A percentile compares a stretch with the other conserved stretches of the same genome.
phyloP scores from a whole-genome alignment of 2,888 invertebrate genomes.

The Lasioglossum figueresi region DNA sequence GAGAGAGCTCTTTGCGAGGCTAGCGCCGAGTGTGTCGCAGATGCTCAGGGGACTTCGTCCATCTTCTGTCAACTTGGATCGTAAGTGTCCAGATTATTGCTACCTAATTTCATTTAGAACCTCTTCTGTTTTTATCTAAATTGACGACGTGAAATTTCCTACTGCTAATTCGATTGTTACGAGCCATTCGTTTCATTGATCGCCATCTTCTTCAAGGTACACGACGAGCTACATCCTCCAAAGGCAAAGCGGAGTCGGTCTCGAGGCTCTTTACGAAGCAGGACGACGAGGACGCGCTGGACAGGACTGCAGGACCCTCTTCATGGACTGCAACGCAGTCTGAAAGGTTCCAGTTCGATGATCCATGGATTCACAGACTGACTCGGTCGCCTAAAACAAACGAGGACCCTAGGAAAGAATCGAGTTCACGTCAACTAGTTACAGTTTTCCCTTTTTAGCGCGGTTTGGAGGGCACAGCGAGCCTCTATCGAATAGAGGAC shows the following conservation, averaged over 20 bases:
- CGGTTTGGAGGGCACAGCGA: background rate
- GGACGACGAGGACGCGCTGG: slow-evolving; percentile 94
- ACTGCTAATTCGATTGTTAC: background rate
- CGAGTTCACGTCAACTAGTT: background rate
- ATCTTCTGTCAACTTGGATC: slow-evolving; percentile 97
- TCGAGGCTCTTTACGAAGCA: slow-evolving; percentile 93
- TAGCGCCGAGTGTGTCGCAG: slow-evolving; percentile 93
- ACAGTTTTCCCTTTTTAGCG: background rate
- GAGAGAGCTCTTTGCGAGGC: slow-evolving; percentile 91
- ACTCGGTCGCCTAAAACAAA: background rate
- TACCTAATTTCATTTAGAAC: too few species aligned
- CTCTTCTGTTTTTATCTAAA: too few species aligned
- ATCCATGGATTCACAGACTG: slow-evolving; percentile 2
- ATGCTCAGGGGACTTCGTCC: slow-evolving; percentile 89
- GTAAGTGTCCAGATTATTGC: slow-evolving; percentile 86
- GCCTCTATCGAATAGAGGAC: background rate
- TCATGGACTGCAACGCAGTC: slow-evolving; percentile 95
- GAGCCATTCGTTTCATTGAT: background rate
- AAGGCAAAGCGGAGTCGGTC: slow-evolving; percentile 89
- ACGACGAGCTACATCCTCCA: slow-evolving; percentile 94
- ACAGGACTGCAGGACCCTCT: slow-evolving; percentile 93
- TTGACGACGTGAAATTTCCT: too few species aligned
- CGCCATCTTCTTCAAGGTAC: slow-evolving; percentile 85
- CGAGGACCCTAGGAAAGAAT: background rate
- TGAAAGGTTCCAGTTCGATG: slow-evolving; percentile 82